Evolutionary conservation across 2,888 invertebrate species (phyloP), one percentile per base, ranked within the genome.

Genomic region (Ischnura elegans): DNA sequence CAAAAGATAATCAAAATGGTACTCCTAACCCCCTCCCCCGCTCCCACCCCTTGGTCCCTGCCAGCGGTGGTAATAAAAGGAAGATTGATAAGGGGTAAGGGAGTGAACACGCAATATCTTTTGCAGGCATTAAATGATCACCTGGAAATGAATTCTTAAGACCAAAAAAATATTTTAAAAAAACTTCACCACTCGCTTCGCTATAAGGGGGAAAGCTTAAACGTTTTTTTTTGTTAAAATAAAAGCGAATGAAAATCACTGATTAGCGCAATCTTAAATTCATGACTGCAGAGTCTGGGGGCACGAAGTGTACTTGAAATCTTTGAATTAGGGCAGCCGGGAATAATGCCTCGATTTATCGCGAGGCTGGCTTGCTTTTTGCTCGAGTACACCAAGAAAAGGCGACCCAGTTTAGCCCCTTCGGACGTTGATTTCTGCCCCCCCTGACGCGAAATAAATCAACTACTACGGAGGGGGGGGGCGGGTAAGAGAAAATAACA

Each of bases 31-130:
- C 61, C 61, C 61, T 4, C n/a, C 61, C 61, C 25, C n/a, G 0
- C 61, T 61, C 13, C n/a, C 61, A 25, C n/a, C 19, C n/a, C 25
- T 61, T 21, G 25, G 76, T 76, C 76, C 0, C 36, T 29, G 13
- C 36, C 36, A 76, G n/a, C n/a, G n/a, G n/a, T n/a, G 19, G 13
- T 47, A 47, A 36, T 29, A 36, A 36, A 76, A 76, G 36, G 76
- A 36, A 76, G 76, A 76, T 16, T 76, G 76, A 76, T 76, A 76
- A 76, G 13, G 13, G 76, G 36, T 1, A 51, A 51, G 51, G 61
- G 61, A 36, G 76, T 10, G 76, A 76, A 36, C 76, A 76, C 76
- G 76, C 76, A 76, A 76, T 76, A 76, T 76, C 76, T 76, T 76
- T 76, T 19, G 76, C 76, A 16, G 76, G 76, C 29, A 76, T 76